Evolutionary conservation across 2,113 vertebrate genomes (phyloP).

Genomic region (Elephas maximus): DNA sequence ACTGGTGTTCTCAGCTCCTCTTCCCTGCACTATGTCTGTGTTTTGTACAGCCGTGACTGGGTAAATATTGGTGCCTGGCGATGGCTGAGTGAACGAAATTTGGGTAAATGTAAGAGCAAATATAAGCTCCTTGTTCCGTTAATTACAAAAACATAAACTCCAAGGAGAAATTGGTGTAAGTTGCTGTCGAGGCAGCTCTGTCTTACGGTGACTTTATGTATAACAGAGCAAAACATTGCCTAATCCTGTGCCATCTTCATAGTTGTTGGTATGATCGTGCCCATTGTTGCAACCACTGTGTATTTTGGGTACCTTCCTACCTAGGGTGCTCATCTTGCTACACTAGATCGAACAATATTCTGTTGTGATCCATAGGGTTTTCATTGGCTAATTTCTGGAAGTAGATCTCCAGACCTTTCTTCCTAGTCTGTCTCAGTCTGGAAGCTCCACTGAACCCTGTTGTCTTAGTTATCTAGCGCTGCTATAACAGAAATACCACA

Average conservation of each 20-base stretch:
- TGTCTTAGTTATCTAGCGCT: too few relatives aligned
- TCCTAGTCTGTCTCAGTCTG: neutral
- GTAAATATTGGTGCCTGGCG: neutral
- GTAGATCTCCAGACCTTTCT: neutral
- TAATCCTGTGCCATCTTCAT: neutral
- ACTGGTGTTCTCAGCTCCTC: neutral
- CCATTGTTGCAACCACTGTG: neutral
- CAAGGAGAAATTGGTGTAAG: neutral
- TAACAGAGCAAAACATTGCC: neutral
- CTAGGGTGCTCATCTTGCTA: neutral
- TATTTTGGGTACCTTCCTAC: neutral
- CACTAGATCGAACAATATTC: neutral
- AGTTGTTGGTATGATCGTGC: neutral
- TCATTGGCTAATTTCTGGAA: neutral
- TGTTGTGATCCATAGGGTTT: neutral
- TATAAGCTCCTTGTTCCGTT: neutral
- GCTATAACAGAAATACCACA: too few relatives aligned
- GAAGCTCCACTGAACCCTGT: neutral
- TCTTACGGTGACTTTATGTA: neutral
- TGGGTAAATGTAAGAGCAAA: neutral
- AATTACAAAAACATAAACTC: neutral
- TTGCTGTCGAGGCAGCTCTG: neutral
- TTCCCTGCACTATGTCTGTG: neutral
- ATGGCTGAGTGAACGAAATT: neutral
- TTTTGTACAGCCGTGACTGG: neutral